A percentile compares a stretch with the other conserved stretches of the same genome.
These are phyloP conservation scores for Marisa cornuarietis DNA, from an alignment of 1,140 invertebrate species.

Conservation along the genomic window DNA sequence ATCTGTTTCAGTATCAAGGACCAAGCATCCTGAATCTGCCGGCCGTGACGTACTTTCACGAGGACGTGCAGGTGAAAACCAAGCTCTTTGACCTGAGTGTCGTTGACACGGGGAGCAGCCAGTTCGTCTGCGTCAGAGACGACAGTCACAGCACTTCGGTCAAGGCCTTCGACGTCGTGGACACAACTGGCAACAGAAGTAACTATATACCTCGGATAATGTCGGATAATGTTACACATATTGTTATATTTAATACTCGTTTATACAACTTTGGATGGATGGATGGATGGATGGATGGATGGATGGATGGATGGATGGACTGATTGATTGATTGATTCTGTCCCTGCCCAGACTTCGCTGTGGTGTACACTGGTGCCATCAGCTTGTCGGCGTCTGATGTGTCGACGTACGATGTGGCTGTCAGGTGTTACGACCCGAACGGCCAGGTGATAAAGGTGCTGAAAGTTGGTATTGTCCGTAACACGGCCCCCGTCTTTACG, in stretches of 20 bases:
- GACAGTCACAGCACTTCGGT: not conserved
- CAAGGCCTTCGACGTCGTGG: not conserved
- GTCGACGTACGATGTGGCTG: not conserved
- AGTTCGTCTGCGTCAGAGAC: not conserved
- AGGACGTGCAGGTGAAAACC: not conserved
- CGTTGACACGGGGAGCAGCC: not conserved
- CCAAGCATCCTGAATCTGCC: slow-evolving; percentile 9
- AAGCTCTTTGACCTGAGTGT: not conserved
- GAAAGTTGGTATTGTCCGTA: not conserved
- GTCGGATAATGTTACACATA: not conserved
- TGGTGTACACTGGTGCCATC: not conserved
- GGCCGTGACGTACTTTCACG: not conserved
- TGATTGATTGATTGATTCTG: not conserved
- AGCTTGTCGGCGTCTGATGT: not conserved
- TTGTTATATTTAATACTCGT: not conserved
- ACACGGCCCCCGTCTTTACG: not conserved
- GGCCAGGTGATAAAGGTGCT: not conserved
- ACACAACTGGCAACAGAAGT: slow-evolving; percentile 5
- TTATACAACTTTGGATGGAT: not conserved
- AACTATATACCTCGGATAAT: not conserved
- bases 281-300: no score
- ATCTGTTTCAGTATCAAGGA: not conserved
- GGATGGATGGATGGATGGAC: no score
- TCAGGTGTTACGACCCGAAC: slow-evolving; percentile 14
- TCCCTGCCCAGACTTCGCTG: slow-evolving; percentile 6